Percentiles rank a stretch among this genome's conserved stretches.
Evolutionary conservation across 2,797 vertebrate species (phyloP).

Genomic region (Pangasius sanitwongsei): DNA sequence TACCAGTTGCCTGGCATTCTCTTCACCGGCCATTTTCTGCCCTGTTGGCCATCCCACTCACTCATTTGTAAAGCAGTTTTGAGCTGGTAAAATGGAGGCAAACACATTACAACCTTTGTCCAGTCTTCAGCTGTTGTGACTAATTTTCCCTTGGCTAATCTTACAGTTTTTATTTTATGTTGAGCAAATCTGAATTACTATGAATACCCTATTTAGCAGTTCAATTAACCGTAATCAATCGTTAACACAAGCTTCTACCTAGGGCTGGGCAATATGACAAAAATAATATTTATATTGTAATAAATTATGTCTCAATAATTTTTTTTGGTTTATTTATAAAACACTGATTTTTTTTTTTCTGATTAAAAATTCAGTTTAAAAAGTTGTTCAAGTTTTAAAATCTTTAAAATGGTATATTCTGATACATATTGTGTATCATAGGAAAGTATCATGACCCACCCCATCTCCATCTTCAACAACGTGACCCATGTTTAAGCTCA

Average conservation of each 20-base stretch:
- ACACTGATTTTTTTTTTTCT: neutral
- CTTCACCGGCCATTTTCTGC: conserved; percentile 70
- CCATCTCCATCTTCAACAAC: neutral
- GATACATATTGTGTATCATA: neutral
- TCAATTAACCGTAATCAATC: neutral
- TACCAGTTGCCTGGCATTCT: conserved; percentile 55
- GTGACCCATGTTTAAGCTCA: conserved; percentile 10
- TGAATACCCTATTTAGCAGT: neutral
- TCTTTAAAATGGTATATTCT: neutral
- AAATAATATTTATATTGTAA: neutral
- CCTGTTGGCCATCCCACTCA: conserved; percentile 54
- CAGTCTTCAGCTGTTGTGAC: neutral
- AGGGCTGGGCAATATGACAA: neutral
- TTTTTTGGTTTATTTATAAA: neutral
- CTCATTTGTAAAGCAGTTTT: conserved; percentile 64
- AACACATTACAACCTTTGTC: neutral
- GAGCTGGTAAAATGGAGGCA: conserved; percentile 32
- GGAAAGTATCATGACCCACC: neutral
- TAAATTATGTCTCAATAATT: neutral
- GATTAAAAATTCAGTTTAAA: neutral
- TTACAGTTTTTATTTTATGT: neutral
- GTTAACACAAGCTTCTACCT: neutral
- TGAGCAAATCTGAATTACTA: neutral
- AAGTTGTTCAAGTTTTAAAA: neutral
- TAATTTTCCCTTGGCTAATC: neutral